Base-by-base conservation (phyloP, 2,888 invertebrate genomes). In the Drosophila fungiperda region DNA sequence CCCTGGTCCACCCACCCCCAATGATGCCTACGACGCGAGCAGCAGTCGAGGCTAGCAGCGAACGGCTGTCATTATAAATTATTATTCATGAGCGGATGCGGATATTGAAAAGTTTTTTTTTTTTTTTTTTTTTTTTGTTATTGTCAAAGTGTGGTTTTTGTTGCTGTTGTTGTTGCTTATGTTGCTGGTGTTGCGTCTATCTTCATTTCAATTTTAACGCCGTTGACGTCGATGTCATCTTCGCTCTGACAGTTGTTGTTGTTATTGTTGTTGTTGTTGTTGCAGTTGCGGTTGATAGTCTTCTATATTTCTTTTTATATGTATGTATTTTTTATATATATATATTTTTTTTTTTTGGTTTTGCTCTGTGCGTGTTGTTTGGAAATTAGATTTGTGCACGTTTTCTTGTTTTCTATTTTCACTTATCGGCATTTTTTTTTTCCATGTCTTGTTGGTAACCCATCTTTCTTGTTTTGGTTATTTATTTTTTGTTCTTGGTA, bases 31-130 rank as follows among this genome's bases (percentile, higher is more conserved):
- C 57, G 17, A 26, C 29, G 17, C 20, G 40, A 38, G 55, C 15
- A 8, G 23, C 70, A 40, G 69, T 29, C 49, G 29, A 26, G 17
- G 20, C 45, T 15, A 35, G 38, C 67, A 49, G 67, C 57, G 73
- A 57, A n/a, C 60, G 64, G 81, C 73, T 82, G 83, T 86, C 89
- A 90, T 85, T 85, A 85, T 88, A 83, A 87, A 86, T 87, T 86
- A 87, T 86, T 86, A 86, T 86, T 86, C 85, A 86, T 86, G 85
- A 86, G 83, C 86, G 87, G 85, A 87, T 86, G 86, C 87, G 87
- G 86, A 86, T 86, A 86, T 86, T 86, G 87, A 86, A 86, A 86
- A 86, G 83, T 86, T 86, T 85, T 85, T 77, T 78, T 78, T 82
- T 80, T 80, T 75, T 81, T 73, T 82, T 78, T 82, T 80, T 80